Conservation (phyloP, 2,888 invertebrate species). For the Cheilosia pagana region DNA sequence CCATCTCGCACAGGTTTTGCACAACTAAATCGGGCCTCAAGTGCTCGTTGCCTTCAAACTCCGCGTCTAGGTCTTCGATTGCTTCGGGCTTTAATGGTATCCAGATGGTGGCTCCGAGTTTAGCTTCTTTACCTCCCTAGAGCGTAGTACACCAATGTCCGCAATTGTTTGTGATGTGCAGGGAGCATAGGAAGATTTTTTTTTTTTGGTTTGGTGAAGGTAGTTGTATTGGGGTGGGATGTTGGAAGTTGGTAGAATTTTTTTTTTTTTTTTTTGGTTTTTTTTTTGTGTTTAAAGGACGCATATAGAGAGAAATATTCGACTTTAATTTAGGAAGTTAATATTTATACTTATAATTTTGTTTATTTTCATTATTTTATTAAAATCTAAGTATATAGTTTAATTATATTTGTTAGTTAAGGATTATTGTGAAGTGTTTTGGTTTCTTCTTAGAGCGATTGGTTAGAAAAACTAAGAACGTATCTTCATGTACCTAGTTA, state of each 20-base stretch:
- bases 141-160: slow-evolving; percentile 55
- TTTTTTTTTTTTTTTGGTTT: slow-evolving; percentile 58
- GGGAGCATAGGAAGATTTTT: slow-evolving; percentile 51
- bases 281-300: slow-evolving; percentile 65
- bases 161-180: slow-evolving; percentile 63
- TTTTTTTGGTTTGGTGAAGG: slow-evolving; percentile 54
- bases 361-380: slow-evolving; percentile 31
- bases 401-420: slow-evolving; percentile 28
- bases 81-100: slow-evolving; percentile 85
- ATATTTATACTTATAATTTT: slow-evolving; percentile 34
- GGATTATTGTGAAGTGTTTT: slow-evolving; percentile 23
- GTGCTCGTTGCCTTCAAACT: slow-evolving; percentile 76
- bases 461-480: slow-evolving; percentile 22
- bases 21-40: slow-evolving; percentile 80
- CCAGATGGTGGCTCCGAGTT: slow-evolving; percentile 92
- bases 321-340: slow-evolving; percentile 70
- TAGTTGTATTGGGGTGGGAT: slow-evolving; percentile 47
- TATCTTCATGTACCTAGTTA: not conserved
- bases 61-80: slow-evolving; percentile 77
- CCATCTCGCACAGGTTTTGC: slow-evolving; percentile 80
- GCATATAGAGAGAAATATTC: slow-evolving; percentile 71
- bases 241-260: slow-evolving; percentile 60
- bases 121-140: slow-evolving; percentile 90
- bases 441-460: slow-evolving; percentile 47
- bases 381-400: slow-evolving; percentile 15